Base-by-base conservation (phyloP, 2,113 vertebrate species). In the Macrotis lagotis region DNA sequence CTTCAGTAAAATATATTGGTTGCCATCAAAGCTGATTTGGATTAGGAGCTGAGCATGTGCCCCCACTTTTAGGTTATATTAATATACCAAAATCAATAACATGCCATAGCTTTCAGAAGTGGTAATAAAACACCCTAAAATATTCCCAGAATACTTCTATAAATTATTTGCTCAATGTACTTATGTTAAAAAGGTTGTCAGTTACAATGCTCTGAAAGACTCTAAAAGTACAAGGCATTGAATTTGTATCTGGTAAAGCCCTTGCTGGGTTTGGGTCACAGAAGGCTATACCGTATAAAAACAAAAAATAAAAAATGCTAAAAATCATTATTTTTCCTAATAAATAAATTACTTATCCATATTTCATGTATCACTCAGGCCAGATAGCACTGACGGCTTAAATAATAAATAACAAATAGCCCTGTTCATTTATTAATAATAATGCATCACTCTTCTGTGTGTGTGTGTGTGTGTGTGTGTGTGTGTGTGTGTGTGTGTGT, bases 261-360 rank as follows among this genome's bases (percentile, higher is more conserved):
- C 98, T 96, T 97, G 96, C 97, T 98, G 98, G 37, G 91, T 98
- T 98, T 97, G 97, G 98, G 98, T 98, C 98, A 98, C 95, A 98
- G 95, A 97, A 96, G 98, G 97, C 98, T 98, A 97, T 94, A 97
- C 96, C 98, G 96, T 1, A 49, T 97, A 8, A 0, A n/a, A 74
- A 24, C 7, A 66, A 66, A 37, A 66, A 66, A 16, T n/a, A 74
- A 74, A 59, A 83, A 83, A 83, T 83, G n/a, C 44, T 83, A 44
- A 96, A 98, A 99, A 99, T 98, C 98, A 98, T 99, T 99, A 99
- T 99, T 99, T 99, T 99, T 92, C 97, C 97, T 99, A 99, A 98
- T 99, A 99, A 99, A 99, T 99, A 99, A 99, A 99, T 99, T 98
- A 99, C 98, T 98, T 98, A 98, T 97, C 98, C 98, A 98, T 98